Base-by-base conservation (phyloP, 2,113 vertebrate genomes). In the Excalfactoria chinensis region DNA sequence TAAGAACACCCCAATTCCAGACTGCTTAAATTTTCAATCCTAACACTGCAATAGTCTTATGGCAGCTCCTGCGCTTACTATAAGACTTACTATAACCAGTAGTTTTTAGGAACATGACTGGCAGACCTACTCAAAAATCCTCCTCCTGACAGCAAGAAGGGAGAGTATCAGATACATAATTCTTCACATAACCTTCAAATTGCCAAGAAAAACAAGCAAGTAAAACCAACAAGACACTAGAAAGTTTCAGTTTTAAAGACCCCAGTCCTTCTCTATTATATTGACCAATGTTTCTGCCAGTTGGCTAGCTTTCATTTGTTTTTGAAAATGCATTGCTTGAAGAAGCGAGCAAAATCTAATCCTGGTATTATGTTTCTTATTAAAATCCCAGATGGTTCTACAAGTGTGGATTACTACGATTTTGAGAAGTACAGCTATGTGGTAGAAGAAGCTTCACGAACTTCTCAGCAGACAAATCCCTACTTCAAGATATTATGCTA, bases 301-400 rank as follows among this genome's bases (percentile, higher is more conserved):
- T 20, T 77, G 51, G 51, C 87, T 94, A 84, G 35, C 44, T 92
- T 74, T 90, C n/a, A 94, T 58, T 93, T 93, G 46, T 84, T 87
- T 86, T 93, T 56, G 59, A 87, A 96, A 96, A 89, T 16, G 62
- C n/a, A 72, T 13, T 68, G 40, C 73, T 75, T 69, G 84, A 86
- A 71, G 59, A 91, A 74, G 35, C 30, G 84, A 91, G 81, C 30
- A n/a, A 84, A 86, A 86, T 79, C 80, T 95, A 95, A 96, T 94
- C 90, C 90, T 63, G 71, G 85, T 92, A 92, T 96, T 96, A 93
- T 53, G 67, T 53, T 74, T 84, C 79, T 96, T 94, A 95, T 92
- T 96, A 95, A 94, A 92, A 84, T 86, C 70, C 64, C 67, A 62
- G 77, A 51, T 72, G 46, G 44, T 62, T 93, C 66, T 69, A 40